Conservation (phyloP, 2,888 invertebrate genomes). For the Perdita meconis region DNA sequence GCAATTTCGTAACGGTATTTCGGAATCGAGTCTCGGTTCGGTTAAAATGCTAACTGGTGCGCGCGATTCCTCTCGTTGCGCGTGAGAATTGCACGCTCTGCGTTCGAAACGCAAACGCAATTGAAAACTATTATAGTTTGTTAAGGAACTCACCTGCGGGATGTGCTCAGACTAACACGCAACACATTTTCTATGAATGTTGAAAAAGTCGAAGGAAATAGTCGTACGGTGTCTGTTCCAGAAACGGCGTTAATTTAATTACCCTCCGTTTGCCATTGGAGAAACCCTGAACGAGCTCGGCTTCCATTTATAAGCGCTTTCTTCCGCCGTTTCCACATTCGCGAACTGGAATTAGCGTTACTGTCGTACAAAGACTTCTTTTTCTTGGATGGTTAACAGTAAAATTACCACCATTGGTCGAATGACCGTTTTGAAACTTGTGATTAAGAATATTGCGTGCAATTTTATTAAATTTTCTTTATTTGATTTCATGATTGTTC, state of each 20-base stretch:
- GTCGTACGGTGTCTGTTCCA: not conserved
- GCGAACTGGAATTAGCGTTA: no score
- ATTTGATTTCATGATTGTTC: no score
- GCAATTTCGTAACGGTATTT: conserved; percentile 42
- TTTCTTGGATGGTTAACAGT: no score
- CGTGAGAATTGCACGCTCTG: conserved; percentile 32
- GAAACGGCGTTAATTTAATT: conserved; percentile 12
- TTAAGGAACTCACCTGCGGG: conserved; percentile 42
- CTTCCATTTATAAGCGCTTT: no score
- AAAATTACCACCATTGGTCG: no score
- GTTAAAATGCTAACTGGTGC: conserved; percentile 55
- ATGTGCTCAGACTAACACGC: conserved; percentile 21
- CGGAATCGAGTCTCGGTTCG: conserved; percentile 32
- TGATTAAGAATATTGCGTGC: no score
- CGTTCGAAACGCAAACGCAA: conserved; percentile 45
- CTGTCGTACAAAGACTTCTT: no score
- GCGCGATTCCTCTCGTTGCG: conserved; percentile 31
- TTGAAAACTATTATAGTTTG: conserved; percentile 51
- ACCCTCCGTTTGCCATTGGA: no score
- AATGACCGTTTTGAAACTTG: no score
- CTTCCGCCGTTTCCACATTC: no score
- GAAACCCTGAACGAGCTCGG: no score
- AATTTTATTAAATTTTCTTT: no score
- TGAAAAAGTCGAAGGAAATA: not conserved
- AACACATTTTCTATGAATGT: conserved; percentile 29